Base-by-base conservation (phyloP, 2,113 vertebrate species). In the Triplophysa rosa region DNA sequence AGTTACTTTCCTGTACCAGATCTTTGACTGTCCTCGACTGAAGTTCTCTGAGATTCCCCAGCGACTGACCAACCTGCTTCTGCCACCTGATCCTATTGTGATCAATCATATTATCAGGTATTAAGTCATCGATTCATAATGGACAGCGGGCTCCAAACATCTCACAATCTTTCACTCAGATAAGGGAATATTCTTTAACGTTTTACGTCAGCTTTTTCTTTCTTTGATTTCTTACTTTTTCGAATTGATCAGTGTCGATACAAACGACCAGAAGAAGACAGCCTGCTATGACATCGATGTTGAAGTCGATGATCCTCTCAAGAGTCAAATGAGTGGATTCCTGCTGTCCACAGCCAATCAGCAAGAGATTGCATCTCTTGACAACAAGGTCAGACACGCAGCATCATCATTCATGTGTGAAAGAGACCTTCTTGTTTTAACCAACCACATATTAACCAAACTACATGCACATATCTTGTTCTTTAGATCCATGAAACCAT, bases 31-130 rank as follows among this genome's bases (percentile, higher is more conserved):
- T 77, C 95, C 97, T 8, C 94, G 97, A 19, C 93, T 99, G 86
- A 99, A 99, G 92, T 99, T 99, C 85, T 98, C 95, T 4, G 98
- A 99, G 92, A 98, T 99, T 80, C 97, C 98, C 45, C 98, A 99
- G 89, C 93, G 97, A 58, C 95, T 99, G 85, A 98, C 97, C 74
- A 98, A 96, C 89, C 92, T 99, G 49, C 92, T 99, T 24, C 84
- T 99, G 71, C 98, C 98, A 0, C 97, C 98, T 0, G 98, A 99
- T 88, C 98, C 98, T 0, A 99, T 99, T 47, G 97, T 99, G 88
- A 99, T 99, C 91, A 99, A 98, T 89, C 98, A 99, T 0, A 92
- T 99, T 49, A 99, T 99, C 93, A 99, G 98, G 98, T 99, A 79
- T 47, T 47, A 63, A 16, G 4, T 45, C 13, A 21, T 21, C n/a